Conservation (phyloP, 2,797 vertebrate species). For the Anniella stebbinsi region DNA sequence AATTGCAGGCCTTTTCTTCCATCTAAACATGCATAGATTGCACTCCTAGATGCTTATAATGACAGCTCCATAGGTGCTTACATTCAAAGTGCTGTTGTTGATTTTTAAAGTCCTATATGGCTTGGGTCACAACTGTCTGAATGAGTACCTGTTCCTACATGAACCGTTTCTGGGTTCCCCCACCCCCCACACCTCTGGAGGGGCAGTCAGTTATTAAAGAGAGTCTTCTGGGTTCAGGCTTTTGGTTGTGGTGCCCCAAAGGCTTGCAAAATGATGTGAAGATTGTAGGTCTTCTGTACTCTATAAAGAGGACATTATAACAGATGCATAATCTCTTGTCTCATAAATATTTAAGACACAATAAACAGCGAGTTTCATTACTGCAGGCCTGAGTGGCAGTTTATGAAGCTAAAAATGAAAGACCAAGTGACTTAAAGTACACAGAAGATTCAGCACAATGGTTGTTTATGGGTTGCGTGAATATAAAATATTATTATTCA, state of each 20-base stretch:
- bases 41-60: too few species aligned
- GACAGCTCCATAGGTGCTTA: neutral
- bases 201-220: neutral
- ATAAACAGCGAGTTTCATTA: slow-evolving; percentile 42
- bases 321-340: slow-evolving; percentile 56
- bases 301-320: slow-evolving; percentile 45
- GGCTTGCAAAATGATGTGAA: neutral
- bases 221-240: neutral
- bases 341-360: slow-evolving; percentile 69
- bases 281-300: slow-evolving; percentile 39
- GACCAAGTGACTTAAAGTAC: slow-evolving; percentile 22
- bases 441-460: neutral
- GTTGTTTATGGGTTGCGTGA: slow-evolving; percentile 38
- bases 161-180: neutral
- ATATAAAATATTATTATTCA: neutral
- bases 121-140: neutral
- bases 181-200: neutral
- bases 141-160: neutral
- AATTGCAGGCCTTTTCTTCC: too few species aligned
- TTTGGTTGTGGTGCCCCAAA: too few species aligned
- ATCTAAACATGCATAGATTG: too few species aligned
- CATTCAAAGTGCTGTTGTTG: neutral
- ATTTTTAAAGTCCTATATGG: neutral
- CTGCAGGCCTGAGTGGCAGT: slow-evolving; percentile 33
- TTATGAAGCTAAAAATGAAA: slow-evolving; percentile 36